Evolutionary conservation across 2,888 invertebrate genomes (phyloP).

Genomic region (Acleris cristana): DNA sequence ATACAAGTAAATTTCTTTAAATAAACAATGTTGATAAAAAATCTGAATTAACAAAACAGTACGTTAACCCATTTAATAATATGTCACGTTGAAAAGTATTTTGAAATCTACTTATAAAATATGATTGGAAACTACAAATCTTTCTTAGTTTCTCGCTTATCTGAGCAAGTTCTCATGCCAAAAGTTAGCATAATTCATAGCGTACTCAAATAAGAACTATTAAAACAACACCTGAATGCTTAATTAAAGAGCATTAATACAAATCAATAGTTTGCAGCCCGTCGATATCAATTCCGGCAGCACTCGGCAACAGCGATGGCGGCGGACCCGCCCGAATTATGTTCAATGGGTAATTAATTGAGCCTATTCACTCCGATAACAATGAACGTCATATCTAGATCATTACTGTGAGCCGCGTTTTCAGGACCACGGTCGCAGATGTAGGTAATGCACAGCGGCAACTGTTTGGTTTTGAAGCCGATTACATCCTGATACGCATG

Average conservation of each 20-base stretch:
- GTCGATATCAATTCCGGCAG: conserved; percentile 61
- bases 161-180: too few species aligned
- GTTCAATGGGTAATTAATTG: conserved; percentile 82
- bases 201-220: background rate
- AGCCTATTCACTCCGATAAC: conserved; percentile 73
- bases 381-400: conserved; percentile 67
- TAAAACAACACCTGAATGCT: conserved; percentile 8
- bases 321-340: conserved; percentile 78
- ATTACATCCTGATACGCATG: background rate
- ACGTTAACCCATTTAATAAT: too few species aligned
- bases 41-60: too few species aligned
- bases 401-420: conserved; percentile 58
- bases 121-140: too few species aligned
- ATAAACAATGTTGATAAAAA: too few species aligned
- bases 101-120: too few species aligned
- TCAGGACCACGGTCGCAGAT: conserved; percentile 10
- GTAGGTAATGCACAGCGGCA: conserved; percentile 20
- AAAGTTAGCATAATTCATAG: conserved; percentile 6
- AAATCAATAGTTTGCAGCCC: conserved; percentile 48
- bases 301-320: conserved; percentile 63
- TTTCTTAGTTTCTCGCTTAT: too few species aligned
- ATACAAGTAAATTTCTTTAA: too few species aligned
- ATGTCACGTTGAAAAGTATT: too few species aligned
- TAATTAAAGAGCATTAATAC: conserved; percentile 29
- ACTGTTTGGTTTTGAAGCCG: conserved; percentile 14